Percentiles rank a stretch among this genome's conserved stretches.
phyloP scores from a whole-genome alignment of 2,797 vertebrate species.

The Tragopan temminckii region DNA sequence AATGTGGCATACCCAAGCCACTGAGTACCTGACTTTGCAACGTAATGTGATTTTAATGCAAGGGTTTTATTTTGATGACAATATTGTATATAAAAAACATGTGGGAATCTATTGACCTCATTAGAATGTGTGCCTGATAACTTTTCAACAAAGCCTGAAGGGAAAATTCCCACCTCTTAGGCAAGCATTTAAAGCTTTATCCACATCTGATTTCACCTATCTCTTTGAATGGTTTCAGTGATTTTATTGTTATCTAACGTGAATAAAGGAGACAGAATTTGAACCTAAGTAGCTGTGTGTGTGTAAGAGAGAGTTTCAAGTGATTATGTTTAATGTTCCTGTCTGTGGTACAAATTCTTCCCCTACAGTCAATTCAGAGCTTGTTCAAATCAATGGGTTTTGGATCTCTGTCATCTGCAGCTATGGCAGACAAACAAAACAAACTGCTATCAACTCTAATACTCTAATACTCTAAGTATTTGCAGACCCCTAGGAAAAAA shows the following conservation, averaged over 20 bases:
- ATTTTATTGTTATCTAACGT: not conserved
- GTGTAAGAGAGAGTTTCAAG: not conserved
- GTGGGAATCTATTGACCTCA: not conserved
- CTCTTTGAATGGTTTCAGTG: not conserved
- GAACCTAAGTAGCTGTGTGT: not conserved
- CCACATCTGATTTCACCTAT: not conserved
- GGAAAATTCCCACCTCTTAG: slow-evolving; percentile 4
- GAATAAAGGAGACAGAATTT: slow-evolving; percentile 22
- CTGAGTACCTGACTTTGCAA: not conserved
- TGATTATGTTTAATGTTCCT: slow-evolving; percentile 10
- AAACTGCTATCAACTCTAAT: slow-evolving; percentile 60
- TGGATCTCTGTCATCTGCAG: slow-evolving; percentile 56
- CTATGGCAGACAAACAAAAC: slow-evolving; percentile 60
- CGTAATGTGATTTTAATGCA: not conserved
- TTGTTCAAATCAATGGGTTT: slow-evolving; percentile 18
- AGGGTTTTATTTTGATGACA: not conserved
- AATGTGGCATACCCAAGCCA: not conserved
- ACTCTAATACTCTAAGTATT: too few species aligned
- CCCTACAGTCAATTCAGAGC: slow-evolving; percentile 39
- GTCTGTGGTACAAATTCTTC: slow-evolving; percentile 62
- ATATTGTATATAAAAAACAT: not conserved
- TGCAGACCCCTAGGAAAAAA: slow-evolving; percentile 16
- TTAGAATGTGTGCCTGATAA: not conserved
- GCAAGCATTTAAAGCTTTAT: slow-evolving; percentile 23
- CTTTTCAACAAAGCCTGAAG: slow-evolving; percentile 40